Base-by-base conservation (phyloP, 1,140 invertebrate genomes). In the Choristoneura fumiferana region DNA sequence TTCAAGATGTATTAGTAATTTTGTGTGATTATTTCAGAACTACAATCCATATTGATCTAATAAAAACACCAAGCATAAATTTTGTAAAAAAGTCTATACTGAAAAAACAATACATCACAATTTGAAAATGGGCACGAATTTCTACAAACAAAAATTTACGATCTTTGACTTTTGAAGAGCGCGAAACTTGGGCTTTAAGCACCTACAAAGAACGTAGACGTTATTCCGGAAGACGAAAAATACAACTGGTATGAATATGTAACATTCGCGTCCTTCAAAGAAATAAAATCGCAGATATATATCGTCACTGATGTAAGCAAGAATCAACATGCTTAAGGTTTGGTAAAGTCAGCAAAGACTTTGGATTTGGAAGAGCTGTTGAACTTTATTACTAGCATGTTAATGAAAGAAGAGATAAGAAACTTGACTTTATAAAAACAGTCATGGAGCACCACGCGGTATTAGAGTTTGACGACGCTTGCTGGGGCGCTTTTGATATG, bases 191-290 rank as follows among this genome's bases (percentile, higher is more conserved):
- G 81, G 78, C 81, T 43, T 53, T 81, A 10, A 35, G 58, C 71
- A 83, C 49, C 59, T 86, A 53, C 58, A 71, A 12, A 57, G 52
- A 57, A 66, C 40, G 62, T 66, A 35, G 75, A 78, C 15, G 22
- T 76, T 5, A 49, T 74, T 4, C 79, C 77, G 0, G 37, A 4
- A 17, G 73, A 67, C 15, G 58, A 60, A 39, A 66, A 84, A 61
- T 83, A 68, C 56, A 45, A 54, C 12, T 83, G 75, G 75, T 86
- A 80, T 60, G 63, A 67, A 45, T 83, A 76, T 62, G 65, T 86
- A 1, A 72, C 65, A 6, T 80, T 75, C 38, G 66, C 76, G 29
- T 69, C 78, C 37, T 74, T 83, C 45, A 58, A 57, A 12, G 70
- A 70, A 38, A 71, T 86, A 12, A 80, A 74, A 53, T 71, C 73